These are phyloP conservation scores for Diadema setosum DNA, from an alignment of 35 echinoderm and acorn worm genomes.

Conservation along the genomic window DNA sequence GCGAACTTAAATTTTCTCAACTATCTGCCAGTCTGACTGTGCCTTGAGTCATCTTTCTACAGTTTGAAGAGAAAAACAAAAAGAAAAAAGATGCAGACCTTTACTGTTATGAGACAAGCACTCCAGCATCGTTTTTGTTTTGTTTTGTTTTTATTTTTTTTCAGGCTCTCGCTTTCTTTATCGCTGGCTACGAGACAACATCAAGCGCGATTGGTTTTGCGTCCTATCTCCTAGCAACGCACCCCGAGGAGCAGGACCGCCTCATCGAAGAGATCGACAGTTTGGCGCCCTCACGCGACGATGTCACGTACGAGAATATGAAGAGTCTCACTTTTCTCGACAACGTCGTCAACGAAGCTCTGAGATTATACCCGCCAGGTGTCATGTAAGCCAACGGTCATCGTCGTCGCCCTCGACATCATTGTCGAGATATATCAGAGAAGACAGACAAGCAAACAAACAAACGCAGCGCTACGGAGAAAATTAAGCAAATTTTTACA, in stretches of 20 bases:
- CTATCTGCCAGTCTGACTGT: too few species aligned
- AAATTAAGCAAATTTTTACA: too few species aligned
- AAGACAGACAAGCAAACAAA: too few species aligned
- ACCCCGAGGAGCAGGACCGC: conserved; percentile 47
- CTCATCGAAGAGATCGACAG: conserved; percentile 42
- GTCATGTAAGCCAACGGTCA: not conserved
- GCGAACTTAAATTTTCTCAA: too few species aligned
- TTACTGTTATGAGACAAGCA: too few species aligned
- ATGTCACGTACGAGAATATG: conserved; percentile 20
- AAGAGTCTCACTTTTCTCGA: conserved; percentile 21
- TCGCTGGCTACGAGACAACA: conserved; percentile 65
- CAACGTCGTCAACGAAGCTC: conserved; percentile 15
- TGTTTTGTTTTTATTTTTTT: not conserved
- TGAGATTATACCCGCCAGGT: conserved; percentile 44
- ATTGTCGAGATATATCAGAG: too few species aligned
- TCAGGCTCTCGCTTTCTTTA: conserved; percentile 33
- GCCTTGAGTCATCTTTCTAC: too few species aligned
- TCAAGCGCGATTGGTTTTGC: not conserved
- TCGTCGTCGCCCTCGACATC: not conserved
- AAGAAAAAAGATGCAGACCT: too few species aligned
- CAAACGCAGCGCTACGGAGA: too few species aligned
- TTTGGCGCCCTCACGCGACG: not conserved
- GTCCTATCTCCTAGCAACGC: conserved; percentile 35
- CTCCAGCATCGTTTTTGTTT: too few species aligned
- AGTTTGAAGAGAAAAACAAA: too few species aligned